A percentile compares a stretch with the other conserved stretches of the same genome.
These are phyloP conservation scores for Etia nguti DNA, from an alignment of 2,113 vertebrate genomes.

Conservation along the genomic window DNA sequence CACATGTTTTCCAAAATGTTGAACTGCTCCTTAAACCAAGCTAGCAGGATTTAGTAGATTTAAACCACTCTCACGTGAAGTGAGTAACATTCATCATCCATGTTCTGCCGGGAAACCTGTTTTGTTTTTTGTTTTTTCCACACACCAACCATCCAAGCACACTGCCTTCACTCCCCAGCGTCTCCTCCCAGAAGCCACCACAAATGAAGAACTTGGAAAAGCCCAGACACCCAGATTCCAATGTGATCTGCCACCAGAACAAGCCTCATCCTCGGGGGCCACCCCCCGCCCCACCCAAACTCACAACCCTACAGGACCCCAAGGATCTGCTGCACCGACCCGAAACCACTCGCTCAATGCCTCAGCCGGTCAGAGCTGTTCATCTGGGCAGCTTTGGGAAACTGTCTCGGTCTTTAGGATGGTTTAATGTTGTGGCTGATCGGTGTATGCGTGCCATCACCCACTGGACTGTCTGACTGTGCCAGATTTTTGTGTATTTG, in stretches of 20 bases:
- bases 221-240: not conserved
- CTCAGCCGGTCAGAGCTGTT: not conserved
- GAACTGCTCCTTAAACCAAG: not conserved
- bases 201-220: not conserved
- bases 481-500: slow-evolving; percentile 39
- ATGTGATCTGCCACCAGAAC: not conserved
- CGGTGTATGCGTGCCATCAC: not conserved
- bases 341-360: not conserved
- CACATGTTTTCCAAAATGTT: not conserved
- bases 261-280: not conserved
- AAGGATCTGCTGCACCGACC: not conserved
- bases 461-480: not conserved
- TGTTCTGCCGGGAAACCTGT: not conserved
- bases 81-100: not conserved
- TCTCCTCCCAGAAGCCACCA: not conserved
- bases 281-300: not conserved
- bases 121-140: not conserved
- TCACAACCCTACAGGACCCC: not conserved
- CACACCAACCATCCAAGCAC: not conserved
- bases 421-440: not conserved
- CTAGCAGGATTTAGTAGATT: not conserved
- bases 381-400: not conserved
- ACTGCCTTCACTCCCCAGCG: not conserved
- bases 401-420: not conserved
- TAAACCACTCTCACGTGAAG: not conserved